Evolutionary conservation across 2,888 invertebrate species (phyloP).

Genomic region (Saturnia japonica): DNA sequence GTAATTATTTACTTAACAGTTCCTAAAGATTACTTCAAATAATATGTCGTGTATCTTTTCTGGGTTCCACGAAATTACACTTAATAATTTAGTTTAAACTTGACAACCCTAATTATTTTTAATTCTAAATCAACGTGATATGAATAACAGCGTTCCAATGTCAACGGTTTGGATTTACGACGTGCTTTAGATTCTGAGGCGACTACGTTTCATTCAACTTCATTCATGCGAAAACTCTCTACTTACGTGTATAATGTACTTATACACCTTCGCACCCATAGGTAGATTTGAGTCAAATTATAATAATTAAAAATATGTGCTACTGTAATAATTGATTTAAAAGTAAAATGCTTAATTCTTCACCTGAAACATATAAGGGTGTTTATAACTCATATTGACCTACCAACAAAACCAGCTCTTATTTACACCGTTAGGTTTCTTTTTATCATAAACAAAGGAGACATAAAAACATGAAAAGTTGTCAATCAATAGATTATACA

Average conservation of each 20-base stretch:
- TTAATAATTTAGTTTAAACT: not conserved
- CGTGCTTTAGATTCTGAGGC: conserved; percentile 15
- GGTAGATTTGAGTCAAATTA: not conserved
- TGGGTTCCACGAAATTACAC: not conserved
- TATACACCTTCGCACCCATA: not conserved
- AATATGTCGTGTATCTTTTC: not conserved
- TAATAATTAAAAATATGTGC: not conserved
- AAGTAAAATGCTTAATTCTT: not conserved
- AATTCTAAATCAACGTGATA: conserved; percentile 30
- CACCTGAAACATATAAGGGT: too few species aligned
- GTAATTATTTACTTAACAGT: too few species aligned
- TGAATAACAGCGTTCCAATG: conserved; percentile 49
- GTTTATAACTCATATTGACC: too few species aligned
- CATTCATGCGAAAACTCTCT: conserved; percentile 16
- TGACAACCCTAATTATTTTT: conserved; percentile 18
- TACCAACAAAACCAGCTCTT: too few species aligned
- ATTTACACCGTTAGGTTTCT: too few species aligned
- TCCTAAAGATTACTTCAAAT: too few species aligned
- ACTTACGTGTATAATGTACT: not conserved
- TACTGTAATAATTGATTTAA: not conserved
- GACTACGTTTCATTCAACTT: conserved; percentile 17
- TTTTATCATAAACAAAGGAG: too few species aligned
- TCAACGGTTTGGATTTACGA: conserved; percentile 28
- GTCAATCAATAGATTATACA: too few species aligned
- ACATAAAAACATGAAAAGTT: too few species aligned